Percentiles rank a stretch among this genome's conserved stretches.
Evolutionary conservation across 1,140 invertebrate species (phyloP).

Genomic region (Magallana gigas): DNA sequence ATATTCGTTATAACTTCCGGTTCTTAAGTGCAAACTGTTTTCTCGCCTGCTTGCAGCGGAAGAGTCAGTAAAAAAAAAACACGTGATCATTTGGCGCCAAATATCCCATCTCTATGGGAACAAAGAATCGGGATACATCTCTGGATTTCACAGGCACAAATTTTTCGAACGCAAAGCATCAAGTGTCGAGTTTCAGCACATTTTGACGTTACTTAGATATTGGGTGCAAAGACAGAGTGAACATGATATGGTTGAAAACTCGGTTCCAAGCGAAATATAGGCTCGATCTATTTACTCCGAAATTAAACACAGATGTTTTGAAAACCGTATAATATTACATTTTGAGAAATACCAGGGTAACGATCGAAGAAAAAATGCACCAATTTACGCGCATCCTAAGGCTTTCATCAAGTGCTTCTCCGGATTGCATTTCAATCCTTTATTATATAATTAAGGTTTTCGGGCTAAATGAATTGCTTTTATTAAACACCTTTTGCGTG

Average conservation of each 20-base stretch:
- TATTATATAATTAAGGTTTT: too few relatives aligned
- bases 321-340: conserved; percentile 26
- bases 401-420: too few relatives aligned
- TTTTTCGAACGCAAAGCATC: conserved; percentile 5
- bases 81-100: conserved; percentile 30
- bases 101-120: conserved; percentile 29
- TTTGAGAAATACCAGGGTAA: conserved; percentile 30
- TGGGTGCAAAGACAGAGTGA: conserved; percentile 23
- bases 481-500: too few relatives aligned
- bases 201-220: conserved; percentile 31
- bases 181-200: conserved; percentile 28
- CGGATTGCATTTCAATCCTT: too few relatives aligned
- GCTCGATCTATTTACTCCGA: conserved; percentile 12
- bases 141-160: neutral
- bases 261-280: conserved; percentile 9
- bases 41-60: conserved; percentile 25
- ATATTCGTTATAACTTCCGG: conserved; percentile 13
- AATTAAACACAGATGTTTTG: conserved; percentile 38
- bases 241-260: conserved; percentile 9
- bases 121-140: conserved; percentile 9
- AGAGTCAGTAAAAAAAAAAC: neutral
- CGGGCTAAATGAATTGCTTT: too few relatives aligned
- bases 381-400: neutral
- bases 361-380: conserved; percentile 28
- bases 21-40: neutral